Percentiles rank a stretch among this genome's conserved stretches.
These are phyloP conservation scores for Pyrrhia umbra DNA, from an alignment of 2,888 invertebrate genomes.

Conservation along the genomic window DNA sequence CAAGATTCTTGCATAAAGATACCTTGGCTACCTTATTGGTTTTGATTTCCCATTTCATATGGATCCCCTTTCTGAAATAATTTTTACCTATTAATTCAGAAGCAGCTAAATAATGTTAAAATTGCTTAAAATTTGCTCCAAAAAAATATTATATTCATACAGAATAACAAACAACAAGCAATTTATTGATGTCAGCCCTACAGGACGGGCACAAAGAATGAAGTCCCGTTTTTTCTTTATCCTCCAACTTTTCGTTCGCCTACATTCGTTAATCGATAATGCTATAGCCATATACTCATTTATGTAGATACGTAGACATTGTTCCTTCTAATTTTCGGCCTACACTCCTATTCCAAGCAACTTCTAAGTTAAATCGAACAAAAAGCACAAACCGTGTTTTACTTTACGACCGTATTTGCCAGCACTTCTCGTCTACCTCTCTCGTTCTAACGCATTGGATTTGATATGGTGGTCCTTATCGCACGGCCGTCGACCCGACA, in stretches of 20 bases:
- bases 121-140: not conserved
- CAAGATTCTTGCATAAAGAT: too few relatives aligned
- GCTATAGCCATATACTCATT: conserved; percentile 22
- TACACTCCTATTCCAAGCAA: conserved; percentile 64
- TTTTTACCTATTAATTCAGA: not conserved
- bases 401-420: conserved; percentile 81
- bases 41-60: too few relatives aligned
- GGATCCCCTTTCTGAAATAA: too few relatives aligned
- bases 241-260: not conserved
- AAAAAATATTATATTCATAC: not conserved
- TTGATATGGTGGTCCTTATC: conserved; percentile 64
- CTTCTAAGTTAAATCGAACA: conserved; percentile 74
- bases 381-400: conserved; percentile 78
- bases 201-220: conserved; percentile 3
- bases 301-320: conserved; percentile 29
- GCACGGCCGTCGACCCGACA: conserved; percentile 81
- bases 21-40: too few relatives aligned
- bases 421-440: conserved; percentile 67
- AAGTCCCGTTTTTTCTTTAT: not conserved
- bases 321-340: conserved; percentile 55
- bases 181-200: not conserved
- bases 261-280: conserved; percentile 28
- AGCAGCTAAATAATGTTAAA: not conserved
- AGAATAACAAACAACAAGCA: conserved; percentile 2
- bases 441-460: conserved; percentile 58